These are phyloP conservation scores for Priocnemis perturbator DNA, from an alignment of 2,888 invertebrate genomes.

Conservation along the genomic window DNA sequence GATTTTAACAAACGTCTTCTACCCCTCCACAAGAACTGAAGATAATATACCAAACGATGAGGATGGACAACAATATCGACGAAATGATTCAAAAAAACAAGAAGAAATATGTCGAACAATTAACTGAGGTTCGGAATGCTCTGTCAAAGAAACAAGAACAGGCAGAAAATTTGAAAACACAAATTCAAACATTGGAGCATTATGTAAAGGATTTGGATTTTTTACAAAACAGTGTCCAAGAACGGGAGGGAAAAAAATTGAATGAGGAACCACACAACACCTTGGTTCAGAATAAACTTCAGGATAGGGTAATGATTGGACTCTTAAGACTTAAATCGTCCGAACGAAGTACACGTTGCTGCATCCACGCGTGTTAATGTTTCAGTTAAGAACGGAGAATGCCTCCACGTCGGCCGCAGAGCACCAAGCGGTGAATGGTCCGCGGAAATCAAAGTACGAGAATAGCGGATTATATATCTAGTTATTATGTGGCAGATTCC, in stretches of 20 bases:
- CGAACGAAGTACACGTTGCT: no score
- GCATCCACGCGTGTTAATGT: no score
- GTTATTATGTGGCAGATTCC: no score
- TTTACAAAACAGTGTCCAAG: conserved; percentile 44
- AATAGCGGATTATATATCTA: no score
- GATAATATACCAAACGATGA: conserved; percentile 48
- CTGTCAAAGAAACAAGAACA: conserved; percentile 36
- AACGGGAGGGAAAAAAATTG: conserved; percentile 53
- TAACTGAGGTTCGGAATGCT: conserved; percentile 44
- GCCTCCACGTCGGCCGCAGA: conserved; percentile 27
- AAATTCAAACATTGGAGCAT: conserved; percentile 40
- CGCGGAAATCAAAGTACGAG: conserved; percentile 62
- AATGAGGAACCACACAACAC: conserved; percentile 51
- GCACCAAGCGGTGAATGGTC: conserved; percentile 52
- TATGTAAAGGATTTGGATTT: conserved; percentile 37
- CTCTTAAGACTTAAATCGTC: no score
- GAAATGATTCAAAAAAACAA: conserved; percentile 58
- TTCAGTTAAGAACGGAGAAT: conserved; percentile 29
- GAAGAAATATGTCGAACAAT: conserved; percentile 55
- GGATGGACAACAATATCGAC: conserved; percentile 27
- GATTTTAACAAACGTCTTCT: background rate
- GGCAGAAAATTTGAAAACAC: conserved; percentile 45
- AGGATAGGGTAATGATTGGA: conserved; percentile 31
- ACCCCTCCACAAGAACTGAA: conserved; percentile 55
- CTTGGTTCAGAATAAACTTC: conserved; percentile 43